Evolutionary conservation across 2,888 invertebrate species (phyloP).

Genomic region (Drosophila borborema): DNA sequence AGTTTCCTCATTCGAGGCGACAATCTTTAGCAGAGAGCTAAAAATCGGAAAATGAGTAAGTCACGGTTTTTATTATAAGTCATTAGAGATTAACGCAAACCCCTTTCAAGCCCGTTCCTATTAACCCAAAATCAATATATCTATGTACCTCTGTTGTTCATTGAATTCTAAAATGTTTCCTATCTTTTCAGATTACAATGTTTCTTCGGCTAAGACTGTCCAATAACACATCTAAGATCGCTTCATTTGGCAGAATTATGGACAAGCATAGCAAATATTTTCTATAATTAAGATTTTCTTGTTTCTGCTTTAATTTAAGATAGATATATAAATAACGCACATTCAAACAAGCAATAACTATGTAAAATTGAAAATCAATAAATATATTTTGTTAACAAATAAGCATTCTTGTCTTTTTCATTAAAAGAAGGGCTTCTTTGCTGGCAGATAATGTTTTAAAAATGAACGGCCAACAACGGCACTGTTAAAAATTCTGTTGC

Average conservation of each 20-base stretch:
- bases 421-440: neutral
- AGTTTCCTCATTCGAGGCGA: neutral
- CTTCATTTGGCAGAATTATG: neutral
- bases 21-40: neutral
- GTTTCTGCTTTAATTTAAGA: neutral
- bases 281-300: neutral
- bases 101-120: slow-evolving; percentile 34
- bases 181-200: neutral
- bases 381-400: neutral
- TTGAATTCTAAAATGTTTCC: neutral
- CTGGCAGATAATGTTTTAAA: neutral
- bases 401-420: neutral
- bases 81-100: slow-evolving; percentile 72
- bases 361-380: slow-evolving; percentile 1
- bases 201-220: neutral
- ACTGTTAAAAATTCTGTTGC: neutral
- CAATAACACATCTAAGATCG: too few species aligned
- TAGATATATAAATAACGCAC: neutral
- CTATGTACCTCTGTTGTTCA: too few species aligned
- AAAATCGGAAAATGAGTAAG: neutral
- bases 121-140: slow-evolving; percentile 32
- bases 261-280: neutral
- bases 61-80: neutral
- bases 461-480: neutral
- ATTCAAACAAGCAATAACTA: neutral